Conservation (phyloP, 2,888 invertebrate species). For the Esperia sulphurella region DNA sequence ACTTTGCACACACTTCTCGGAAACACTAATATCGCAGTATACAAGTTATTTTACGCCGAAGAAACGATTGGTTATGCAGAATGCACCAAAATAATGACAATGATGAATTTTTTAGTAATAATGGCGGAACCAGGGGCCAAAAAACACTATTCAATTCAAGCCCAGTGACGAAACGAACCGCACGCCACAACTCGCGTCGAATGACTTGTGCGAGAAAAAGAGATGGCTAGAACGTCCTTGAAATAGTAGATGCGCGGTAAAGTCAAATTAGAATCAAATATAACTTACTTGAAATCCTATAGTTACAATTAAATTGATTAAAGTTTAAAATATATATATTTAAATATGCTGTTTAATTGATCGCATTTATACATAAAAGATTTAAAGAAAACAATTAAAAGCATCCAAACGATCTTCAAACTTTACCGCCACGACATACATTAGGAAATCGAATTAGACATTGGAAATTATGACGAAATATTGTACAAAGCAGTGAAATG, state of each 20-base stretch:
- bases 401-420: slow-evolving; percentile 21
- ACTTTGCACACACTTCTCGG: slow-evolving; percentile 50
- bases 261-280: slow-evolving; percentile 52
- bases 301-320: no score
- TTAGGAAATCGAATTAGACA: slow-evolving; percentile 19
- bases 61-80: slow-evolving; percentile 7
- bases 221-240: slow-evolving; percentile 55
- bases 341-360: no score
- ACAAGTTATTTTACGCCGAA: slow-evolving; percentile 17
- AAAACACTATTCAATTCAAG: slow-evolving; percentile 63
- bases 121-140: slow-evolving; percentile 71
- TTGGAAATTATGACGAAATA: slow-evolving; percentile 32
- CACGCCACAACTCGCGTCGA: slow-evolving; percentile 48
- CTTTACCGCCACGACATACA: slow-evolving; percentile 35
- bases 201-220: slow-evolving; percentile 48
- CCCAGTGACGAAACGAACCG: slow-evolving; percentile 59
- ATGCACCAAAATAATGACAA: slow-evolving; percentile 37
- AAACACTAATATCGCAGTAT: slow-evolving; percentile 18
- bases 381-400: background rate
- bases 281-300: background rate
- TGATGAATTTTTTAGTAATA: slow-evolving; percentile 49
- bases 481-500: background rate
- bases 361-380: no score
- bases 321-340: no score
- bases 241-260: slow-evolving; percentile 70